Evolutionary conservation across 1,140 invertebrate species (phyloP), one percentile per base, ranked within the genome.

Genomic region (Drosophila willistoni): DNA sequence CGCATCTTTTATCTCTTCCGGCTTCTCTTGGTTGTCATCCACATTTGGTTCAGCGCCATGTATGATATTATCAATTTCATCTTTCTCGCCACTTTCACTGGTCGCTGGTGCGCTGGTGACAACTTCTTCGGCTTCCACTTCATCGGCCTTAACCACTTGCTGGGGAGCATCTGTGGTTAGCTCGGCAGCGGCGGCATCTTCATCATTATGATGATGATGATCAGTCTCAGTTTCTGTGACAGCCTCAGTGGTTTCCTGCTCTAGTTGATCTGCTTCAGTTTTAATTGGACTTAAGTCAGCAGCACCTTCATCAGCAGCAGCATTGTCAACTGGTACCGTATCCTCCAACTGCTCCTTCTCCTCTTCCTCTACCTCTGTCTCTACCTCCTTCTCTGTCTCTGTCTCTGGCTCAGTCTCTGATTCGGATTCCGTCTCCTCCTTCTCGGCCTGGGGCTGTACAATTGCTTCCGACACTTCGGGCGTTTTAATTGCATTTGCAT

Each of bases 401-500:
- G 33, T 22, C 44, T 65, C 67, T 33, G 36, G 22, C 12, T 19
- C 17, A 2, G 47, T 47, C 10, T 73, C 65, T 17, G 59, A 19
- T 33, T 70, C 61, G 65, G n/a, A 36, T 33, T 47, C 70, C 12
- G 57, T 64, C 54, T 57, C 66, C 54, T 57, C 66, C 47, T 56
- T 54, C 44, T 76, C 72, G n/a, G 57, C 36, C 68, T 66, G 62
- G 44, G 76, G 71, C 71, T 79, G 66, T 59, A 59, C 76, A 74
- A 85, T 85, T 80, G 77, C 75, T 82, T 80, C 81, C 73, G 79
- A 90, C 77, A 90, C 84, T 89, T 89, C 84, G 64, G 84, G 81
- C 79, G 86, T 77, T 65, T 90, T 90, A 83, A 90, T 90, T 82
- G 82, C 82, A 85, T 90, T 90, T 83, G 73, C 79, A 82, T 82